Percentiles rank a stretch among this genome's conserved stretches.
phyloP scores from a whole-genome alignment of 2,113 vertebrate genomes.

The Prochilodus magdalenae region DNA sequence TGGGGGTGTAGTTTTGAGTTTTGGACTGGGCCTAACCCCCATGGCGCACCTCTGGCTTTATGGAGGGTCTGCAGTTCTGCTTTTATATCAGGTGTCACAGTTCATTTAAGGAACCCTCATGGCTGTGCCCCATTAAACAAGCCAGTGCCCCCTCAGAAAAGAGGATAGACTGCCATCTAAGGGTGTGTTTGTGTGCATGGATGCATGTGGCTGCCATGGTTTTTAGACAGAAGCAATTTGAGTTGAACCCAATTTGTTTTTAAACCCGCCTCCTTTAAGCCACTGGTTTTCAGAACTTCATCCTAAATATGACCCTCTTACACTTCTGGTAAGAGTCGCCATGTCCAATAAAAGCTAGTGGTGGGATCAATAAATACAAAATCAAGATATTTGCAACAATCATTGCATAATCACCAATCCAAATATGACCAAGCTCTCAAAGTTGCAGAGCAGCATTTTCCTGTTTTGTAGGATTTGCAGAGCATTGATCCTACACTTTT shows the following conservation, averaged over 20 bases:
- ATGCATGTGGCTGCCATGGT: not conserved
- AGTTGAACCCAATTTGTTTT: not conserved
- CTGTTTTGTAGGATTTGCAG: too few relatives aligned
- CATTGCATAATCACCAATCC: too few relatives aligned
- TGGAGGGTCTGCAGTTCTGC: constrained; percentile 51
- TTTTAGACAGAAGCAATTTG: not conserved
- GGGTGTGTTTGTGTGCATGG: constrained; percentile 1
- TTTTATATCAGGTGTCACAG: constrained; percentile 75
- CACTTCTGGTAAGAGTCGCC: too few relatives aligned
- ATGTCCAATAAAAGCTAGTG: too few relatives aligned
- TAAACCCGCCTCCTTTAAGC: too few relatives aligned
- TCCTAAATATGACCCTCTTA: too few relatives aligned
- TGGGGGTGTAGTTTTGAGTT: constrained; percentile 8
- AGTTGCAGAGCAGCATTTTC: too few relatives aligned
- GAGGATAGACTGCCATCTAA: constrained; percentile 39
- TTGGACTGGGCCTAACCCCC: constrained; percentile 30
- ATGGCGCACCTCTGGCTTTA: constrained; percentile 47
- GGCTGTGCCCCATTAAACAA: constrained; percentile 37
- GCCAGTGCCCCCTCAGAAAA: constrained; percentile 58
- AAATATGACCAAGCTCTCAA: too few relatives aligned
- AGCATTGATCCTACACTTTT: too few relatives aligned
- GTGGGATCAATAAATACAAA: too few relatives aligned
- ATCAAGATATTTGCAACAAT: too few relatives aligned
- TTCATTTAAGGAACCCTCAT: constrained; percentile 68
- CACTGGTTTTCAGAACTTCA: too few relatives aligned